Evolutionary conservation across 2,113 vertebrate species (phyloP), one percentile per base, ranked within the genome.

Genomic region (Fulica atra): DNA sequence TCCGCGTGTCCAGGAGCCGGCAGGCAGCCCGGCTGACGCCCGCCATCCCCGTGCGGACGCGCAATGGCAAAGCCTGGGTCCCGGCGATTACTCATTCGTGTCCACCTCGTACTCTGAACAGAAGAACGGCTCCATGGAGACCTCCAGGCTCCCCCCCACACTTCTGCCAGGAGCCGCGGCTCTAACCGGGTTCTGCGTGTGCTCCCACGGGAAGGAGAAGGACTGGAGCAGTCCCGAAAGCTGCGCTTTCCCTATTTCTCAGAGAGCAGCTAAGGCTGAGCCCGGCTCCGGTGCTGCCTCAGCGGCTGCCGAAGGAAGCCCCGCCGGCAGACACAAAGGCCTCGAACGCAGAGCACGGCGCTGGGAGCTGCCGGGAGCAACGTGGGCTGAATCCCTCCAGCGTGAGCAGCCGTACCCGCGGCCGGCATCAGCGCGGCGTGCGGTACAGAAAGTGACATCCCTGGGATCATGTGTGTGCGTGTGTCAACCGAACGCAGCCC

Each of bases 311-410:
- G 5, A 18, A 93, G 69, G 6, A 18, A 93, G 69, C 81, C 40
- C 50, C 81, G 10, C 40, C 3, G 2, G 91, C 54, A 57, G 64
- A 21, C 91, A 53, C 92, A 35, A 44, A 93, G 92, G 92, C 94
- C 94, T 86, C 2, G 86, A 53, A 46, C 20, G 18, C 70, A 19
- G 64, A 73, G 36, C 94, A 21, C 57, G 14, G 80, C 28, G 50
- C 86, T 60, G 68, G 64, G 56, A 89, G 74, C 86, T 66, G 70
- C 88, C 63, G 81, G 78, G 59, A 95, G 82, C 94, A 93, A 89
- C 87, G 88, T 76, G 95, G 95, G 92, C 81, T 93, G 96, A 77
- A 91, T 91, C 51, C 57, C 92, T 93, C 66, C 82, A 38, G 92
- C 31, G 16, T 6, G 3, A 53, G 89, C 82, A 80, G 81, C 78